phyloP scores from a whole-genome alignment of 2,888 invertebrate species.

The Nemoura dubitans region DNA sequence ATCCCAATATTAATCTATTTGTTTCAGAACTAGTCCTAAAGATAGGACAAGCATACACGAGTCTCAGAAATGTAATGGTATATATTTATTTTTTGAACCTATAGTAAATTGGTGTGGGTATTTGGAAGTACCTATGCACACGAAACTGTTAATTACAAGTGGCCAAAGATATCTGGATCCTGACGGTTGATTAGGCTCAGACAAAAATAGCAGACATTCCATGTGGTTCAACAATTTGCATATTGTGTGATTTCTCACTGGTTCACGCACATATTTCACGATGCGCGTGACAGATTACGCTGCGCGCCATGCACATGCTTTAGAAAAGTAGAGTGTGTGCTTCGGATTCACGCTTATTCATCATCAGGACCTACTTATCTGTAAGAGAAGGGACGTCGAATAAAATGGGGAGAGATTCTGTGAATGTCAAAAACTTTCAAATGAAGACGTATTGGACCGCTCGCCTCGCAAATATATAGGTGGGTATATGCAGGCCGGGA shows the following conservation, averaged over 20 bases:
- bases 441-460: constrained; percentile 27
- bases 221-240: background rate
- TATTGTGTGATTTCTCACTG: background rate
- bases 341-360: background rate
- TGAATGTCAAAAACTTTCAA: constrained; percentile 32
- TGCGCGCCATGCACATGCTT: background rate
- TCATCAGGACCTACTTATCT: constrained; percentile 7
- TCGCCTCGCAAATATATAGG: background rate
- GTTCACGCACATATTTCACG: constrained; percentile 5
- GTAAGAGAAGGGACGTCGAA: background rate
- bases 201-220: background rate
- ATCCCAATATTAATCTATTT: no score
- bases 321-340: background rate
- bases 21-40: no score
- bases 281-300: background rate
- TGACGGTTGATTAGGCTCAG: background rate
- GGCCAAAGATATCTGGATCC: background rate
- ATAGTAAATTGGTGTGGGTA: no score
- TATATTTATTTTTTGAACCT: no score
- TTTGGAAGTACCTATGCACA: background rate
- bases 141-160: background rate
- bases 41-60: no score
- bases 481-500: background rate
- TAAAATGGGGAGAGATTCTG: constrained; percentile 12
- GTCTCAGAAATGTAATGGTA: background rate